phyloP scores from a whole-genome alignment of 2,888 invertebrate genomes.

The Antheraea yamamai region DNA sequence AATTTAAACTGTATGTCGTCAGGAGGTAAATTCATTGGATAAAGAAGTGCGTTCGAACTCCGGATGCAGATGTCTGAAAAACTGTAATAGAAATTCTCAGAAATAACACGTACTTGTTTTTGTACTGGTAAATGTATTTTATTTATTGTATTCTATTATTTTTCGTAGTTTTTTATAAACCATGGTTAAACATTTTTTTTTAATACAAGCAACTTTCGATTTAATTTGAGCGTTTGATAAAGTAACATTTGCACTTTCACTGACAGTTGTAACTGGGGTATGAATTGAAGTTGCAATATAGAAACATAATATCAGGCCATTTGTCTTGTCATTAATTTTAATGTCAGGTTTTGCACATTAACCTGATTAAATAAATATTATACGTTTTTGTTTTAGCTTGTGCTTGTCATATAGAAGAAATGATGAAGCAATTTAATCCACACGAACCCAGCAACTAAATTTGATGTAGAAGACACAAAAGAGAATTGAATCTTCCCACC shows the following conservation, averaged over 20 bases:
- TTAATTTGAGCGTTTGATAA: background rate
- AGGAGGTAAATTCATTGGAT: background rate
- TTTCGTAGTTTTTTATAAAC: background rate
- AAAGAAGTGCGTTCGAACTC: background rate
- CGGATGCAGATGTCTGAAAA: background rate
- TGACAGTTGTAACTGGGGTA: background rate
- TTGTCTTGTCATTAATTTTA: too few relatives aligned
- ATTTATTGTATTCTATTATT: background rate
- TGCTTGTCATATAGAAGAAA: too few relatives aligned
- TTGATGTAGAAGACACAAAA: background rate
- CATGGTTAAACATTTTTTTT: background rate
- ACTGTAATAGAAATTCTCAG: background rate
- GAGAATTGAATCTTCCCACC: background rate
- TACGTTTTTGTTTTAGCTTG: too few relatives aligned
- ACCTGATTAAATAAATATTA: too few relatives aligned
- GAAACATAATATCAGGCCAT: too few relatives aligned
- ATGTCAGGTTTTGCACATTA: too few relatives aligned
- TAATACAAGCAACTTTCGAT: background rate
- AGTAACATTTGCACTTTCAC: background rate
- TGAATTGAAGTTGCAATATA: too few relatives aligned
- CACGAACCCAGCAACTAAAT: background rate
- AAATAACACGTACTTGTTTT: constrained; percentile 1
- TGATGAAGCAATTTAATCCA: too few relatives aligned
- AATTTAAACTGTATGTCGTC: background rate
- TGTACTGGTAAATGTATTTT: background rate